Evolutionary conservation across 2,113 vertebrate species (phyloP).

Genomic region (Propithecus coquereli): DNA sequence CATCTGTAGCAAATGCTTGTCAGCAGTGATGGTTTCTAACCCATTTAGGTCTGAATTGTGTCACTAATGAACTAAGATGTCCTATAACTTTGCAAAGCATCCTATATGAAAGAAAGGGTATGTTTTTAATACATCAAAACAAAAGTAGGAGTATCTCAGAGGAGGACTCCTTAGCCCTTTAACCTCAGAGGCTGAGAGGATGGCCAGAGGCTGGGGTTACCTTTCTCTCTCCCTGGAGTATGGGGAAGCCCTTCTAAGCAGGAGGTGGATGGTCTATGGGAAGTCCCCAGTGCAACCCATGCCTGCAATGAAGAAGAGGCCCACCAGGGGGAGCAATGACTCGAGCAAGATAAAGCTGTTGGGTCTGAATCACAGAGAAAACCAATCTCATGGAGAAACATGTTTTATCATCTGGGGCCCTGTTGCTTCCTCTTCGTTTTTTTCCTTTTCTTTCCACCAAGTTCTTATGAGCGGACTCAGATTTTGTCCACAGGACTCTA

Average conservation of each 20-base stretch:
- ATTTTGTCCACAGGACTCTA: background rate
- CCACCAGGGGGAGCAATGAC: conserved; percentile 78
- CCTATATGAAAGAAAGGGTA: background rate
- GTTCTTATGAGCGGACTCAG: background rate
- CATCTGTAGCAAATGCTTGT: background rate
- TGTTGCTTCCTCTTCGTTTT: background rate
- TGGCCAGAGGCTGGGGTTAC: background rate
- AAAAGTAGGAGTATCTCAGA: background rate
- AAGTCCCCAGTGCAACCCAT: background rate
- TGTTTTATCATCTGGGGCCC: background rate
- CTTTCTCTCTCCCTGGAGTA: background rate
- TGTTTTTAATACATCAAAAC: background rate
- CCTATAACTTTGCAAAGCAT: conserved; percentile 17
- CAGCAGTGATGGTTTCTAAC: background rate
- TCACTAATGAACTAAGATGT: background rate
- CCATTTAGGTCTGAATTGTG: background rate
- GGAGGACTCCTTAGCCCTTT: background rate
- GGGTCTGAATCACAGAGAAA: background rate
- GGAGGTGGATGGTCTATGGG: background rate
- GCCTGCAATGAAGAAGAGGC: background rate
- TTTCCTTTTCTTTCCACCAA: background rate
- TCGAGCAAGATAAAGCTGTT: background rate
- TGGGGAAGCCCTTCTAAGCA: background rate
- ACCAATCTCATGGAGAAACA: background rate
- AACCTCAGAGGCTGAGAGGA: background rate